Conservation (phyloP, 2,797 vertebrate species). For the Gambelia wislizenii region DNA sequence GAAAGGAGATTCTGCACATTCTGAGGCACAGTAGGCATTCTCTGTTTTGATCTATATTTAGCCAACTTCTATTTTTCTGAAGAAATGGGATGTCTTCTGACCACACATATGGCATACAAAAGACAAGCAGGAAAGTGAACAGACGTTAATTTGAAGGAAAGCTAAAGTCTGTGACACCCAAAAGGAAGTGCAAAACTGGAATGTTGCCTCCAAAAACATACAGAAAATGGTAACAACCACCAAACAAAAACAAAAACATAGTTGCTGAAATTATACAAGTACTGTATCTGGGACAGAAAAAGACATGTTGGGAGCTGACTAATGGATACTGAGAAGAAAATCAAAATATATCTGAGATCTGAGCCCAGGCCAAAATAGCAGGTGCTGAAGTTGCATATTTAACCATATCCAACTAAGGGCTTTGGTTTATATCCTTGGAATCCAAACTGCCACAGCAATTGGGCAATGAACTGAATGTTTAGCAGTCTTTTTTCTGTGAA, state of each 20-base stretch:
- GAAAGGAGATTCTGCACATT: background rate
- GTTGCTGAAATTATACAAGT: conserved; percentile 23
- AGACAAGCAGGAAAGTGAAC: background rate
- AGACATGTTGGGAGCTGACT: background rate
- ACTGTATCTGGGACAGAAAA: background rate
- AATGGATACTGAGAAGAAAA: conserved; percentile 12
- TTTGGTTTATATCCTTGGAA: background rate
- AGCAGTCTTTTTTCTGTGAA: background rate
- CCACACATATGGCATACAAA: background rate
- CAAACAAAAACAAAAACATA: too few relatives aligned
- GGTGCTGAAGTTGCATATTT: background rate
- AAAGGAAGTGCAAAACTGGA: conserved; percentile 57
- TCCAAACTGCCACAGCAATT: background rate
- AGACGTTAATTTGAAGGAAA: conserved; percentile 72
- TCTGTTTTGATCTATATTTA: conserved; percentile 68
- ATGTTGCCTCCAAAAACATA: conserved; percentile 57
- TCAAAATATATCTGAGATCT: background rate
- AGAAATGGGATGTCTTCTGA: conserved; percentile 41
- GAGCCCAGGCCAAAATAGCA: background rate
- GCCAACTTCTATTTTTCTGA: conserved; percentile 55
- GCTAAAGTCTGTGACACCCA: conserved; percentile 70
- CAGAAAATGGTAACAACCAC: background rate
- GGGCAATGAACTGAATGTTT: background rate
- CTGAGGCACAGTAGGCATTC: conserved; percentile 29
- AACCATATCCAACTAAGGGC: background rate